Conservation (phyloP, 2,113 vertebrate species). For the Xiphophorus maculatus region DNA sequence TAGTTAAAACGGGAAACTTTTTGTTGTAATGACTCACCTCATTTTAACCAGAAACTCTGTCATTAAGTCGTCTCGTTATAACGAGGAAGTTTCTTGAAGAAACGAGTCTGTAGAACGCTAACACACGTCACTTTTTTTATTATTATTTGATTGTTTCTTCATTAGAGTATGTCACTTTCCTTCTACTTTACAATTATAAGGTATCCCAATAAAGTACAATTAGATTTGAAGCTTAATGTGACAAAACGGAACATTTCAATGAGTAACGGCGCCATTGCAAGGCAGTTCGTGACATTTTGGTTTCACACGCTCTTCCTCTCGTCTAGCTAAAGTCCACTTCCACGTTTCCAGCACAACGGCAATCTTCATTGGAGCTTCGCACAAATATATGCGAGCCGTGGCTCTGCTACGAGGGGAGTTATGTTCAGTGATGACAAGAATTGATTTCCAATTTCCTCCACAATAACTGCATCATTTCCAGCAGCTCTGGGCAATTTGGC, state of each 20-base stretch:
- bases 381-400: constrained; percentile 73
- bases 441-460: constrained; percentile 96
- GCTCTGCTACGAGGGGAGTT: constrained; percentile 77
- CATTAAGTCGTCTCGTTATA: no score
- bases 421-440: constrained; percentile 91
- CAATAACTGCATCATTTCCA: constrained; percentile 91
- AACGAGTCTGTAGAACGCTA: no score
- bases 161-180: not conserved
- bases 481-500: constrained; percentile 89
- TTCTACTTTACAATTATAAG: not conserved
- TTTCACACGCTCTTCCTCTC: constrained; percentile 32
- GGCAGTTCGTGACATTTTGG: no score
- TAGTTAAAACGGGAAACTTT: no score
- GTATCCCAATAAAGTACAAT: not conserved
- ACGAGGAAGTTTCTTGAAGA: no score
- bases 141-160: no score
- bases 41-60: no score
- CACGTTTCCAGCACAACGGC: constrained; percentile 24
- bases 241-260: not conserved
- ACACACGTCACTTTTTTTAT: no score
- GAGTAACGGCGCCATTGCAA: not conserved
- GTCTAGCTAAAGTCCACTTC: constrained; percentile 30
- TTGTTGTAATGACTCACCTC: no score
- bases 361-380: constrained; percentile 49
- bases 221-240: not conserved